phyloP scores from a whole-genome alignment of 2,888 invertebrate species.

The Lucinisca nassula region DNA sequence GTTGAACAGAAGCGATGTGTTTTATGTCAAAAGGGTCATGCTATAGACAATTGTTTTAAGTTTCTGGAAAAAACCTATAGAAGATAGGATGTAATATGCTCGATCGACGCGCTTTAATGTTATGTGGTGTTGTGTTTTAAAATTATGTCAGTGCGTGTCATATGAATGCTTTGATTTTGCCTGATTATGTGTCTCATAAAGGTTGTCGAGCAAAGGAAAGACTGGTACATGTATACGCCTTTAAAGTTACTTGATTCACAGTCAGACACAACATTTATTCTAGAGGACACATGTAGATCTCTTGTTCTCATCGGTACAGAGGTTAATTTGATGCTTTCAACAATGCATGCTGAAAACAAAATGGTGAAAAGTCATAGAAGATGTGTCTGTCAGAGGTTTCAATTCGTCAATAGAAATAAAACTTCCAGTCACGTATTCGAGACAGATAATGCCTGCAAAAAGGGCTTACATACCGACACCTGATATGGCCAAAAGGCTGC shows the following conservation, averaged over 20 bases:
- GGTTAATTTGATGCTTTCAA: slow-evolving; percentile 53
- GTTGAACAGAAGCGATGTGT: neutral
- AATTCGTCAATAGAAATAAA: slow-evolving; percentile 38
- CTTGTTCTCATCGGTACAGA: slow-evolving; percentile 40
- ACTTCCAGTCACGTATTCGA: slow-evolving; percentile 61
- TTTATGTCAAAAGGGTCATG: slow-evolving; percentile 41
- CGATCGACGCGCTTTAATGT: too few species aligned
- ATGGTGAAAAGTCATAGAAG: slow-evolving; percentile 25
- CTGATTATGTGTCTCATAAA: slow-evolving; percentile 60
- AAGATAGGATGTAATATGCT: slow-evolving; percentile 51
- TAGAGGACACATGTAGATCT: slow-evolving; percentile 38
- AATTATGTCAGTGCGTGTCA: neutral
- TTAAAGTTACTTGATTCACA: slow-evolving; percentile 71
- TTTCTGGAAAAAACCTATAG: slow-evolving; percentile 37
- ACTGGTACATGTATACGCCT: slow-evolving; percentile 69
- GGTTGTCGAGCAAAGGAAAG: slow-evolving; percentile 57
- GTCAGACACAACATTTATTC: slow-evolving; percentile 66
- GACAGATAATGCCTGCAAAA: slow-evolving; percentile 62
- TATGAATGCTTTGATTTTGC: slow-evolving; percentile 44
- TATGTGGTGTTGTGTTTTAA: neutral
- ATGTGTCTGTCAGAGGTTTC: slow-evolving; percentile 51
- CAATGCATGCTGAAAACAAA: slow-evolving; percentile 49
- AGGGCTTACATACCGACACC: slow-evolving; percentile 53
- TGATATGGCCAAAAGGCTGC: slow-evolving; percentile 37
- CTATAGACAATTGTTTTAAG: slow-evolving; percentile 29